A percentile compares a stretch with the other conserved stretches of the same genome.
Conservation (phyloP, 1,140 invertebrate species). For the Cotesia typhae region DNA sequence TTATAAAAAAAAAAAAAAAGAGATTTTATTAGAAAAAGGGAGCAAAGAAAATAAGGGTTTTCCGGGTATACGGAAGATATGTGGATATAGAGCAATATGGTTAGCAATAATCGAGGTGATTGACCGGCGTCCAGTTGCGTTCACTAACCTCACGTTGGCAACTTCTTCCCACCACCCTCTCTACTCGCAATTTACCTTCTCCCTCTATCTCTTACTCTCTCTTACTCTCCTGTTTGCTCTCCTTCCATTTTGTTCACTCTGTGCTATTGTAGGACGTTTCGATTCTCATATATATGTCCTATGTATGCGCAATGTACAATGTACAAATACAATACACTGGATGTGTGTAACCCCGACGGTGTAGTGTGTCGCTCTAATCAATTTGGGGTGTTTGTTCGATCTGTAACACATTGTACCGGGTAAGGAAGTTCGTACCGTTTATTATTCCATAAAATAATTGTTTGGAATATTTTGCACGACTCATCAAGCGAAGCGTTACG, state of each 20-base stretch:
- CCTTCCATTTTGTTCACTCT: constrained; percentile 11
- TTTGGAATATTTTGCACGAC: too few relatives aligned
- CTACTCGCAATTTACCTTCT: constrained; percentile 17
- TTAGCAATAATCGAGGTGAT: constrained; percentile 57
- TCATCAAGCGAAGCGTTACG: too few relatives aligned
- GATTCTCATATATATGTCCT: not conserved
- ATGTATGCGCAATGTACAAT: not conserved
- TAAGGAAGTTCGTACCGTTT: too few relatives aligned
- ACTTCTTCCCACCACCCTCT: constrained; percentile 38
- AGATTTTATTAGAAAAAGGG: not conserved
- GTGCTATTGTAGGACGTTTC: constrained; percentile 9
- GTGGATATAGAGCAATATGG: constrained; percentile 64
- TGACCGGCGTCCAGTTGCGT: constrained; percentile 66
- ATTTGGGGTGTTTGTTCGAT: too few relatives aligned
- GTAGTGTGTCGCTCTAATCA: constrained; percentile 4
- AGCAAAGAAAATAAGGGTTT: constrained; percentile 10
- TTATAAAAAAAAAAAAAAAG: not conserved
- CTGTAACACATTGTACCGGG: too few relatives aligned
- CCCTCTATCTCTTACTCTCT: constrained; percentile 13
- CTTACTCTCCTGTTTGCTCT: constrained; percentile 9
- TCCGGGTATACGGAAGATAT: not conserved
- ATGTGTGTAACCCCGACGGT: not conserved
- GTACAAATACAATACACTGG: too few relatives aligned
- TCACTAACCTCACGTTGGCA: constrained; percentile 56
- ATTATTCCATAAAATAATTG: too few relatives aligned